Evolutionary conservation across 2,797 vertebrate genomes (phyloP), one percentile per base, ranked within the genome.

Genomic region (Danio choprae): DNA sequence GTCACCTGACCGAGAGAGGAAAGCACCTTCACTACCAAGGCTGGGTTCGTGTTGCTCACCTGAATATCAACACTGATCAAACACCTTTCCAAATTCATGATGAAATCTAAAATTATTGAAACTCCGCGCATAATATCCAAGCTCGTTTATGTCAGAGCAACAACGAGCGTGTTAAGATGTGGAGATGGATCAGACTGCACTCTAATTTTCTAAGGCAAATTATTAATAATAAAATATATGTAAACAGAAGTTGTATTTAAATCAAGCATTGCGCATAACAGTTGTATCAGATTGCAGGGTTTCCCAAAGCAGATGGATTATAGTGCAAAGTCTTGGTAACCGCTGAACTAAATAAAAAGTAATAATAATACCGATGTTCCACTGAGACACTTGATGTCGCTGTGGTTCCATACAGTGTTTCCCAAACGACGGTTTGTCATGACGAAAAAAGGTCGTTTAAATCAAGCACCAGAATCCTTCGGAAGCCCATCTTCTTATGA

Each of bases 331-430:
- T 29, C 29, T 29, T 29, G 29, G 3, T 3, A 29, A 29, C 29
- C 29, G 29, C 29, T 29, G 3, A 29, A 29, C 29, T 29, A 29
- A 29, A 29, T 2, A 3, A 41, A 64, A 64, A n/a, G 5, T 43
- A 51, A 38, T 51, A 36, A 6, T 40, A 16, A 46, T 2, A 46
- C 44, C 9, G n/a, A 41, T 56, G 4, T 9, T 71, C 18, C 2
- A 53, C 2, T 55, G 4, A 6, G 38, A 56, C 69, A 71, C 69
- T 71, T 40, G 69, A 71, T 71, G 38, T 71, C 51, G n/a, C 50
- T 56, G 38, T 22, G n/a, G 29, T 40, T 7, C 7, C 36, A 41
- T 18, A 9, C 15, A 63, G 16, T 7, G 40, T 11, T 40, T 41
- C 8, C 22, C 56, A 36, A 59, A 38, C n/a, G n/a, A n/a, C n/a